Base-by-base conservation (phyloP, 2,797 vertebrate species). In the Anguilla pacifica region DNA sequence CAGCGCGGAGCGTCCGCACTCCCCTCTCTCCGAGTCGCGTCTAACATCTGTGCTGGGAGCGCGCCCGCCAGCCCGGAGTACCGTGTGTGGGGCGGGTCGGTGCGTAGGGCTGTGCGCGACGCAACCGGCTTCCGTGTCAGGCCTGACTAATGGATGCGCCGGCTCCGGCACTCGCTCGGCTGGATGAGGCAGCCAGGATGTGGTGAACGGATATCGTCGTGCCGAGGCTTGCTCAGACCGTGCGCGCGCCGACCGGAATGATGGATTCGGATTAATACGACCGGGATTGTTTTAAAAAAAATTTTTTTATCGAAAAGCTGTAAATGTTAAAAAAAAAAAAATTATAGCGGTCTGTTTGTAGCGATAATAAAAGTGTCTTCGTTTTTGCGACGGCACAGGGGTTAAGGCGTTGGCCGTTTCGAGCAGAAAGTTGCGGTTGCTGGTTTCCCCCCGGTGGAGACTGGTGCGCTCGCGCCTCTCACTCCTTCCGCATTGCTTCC, bases 1-100 rank as follows among this genome's bases (percentile, higher is more conserved):
- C 93, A 96, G 95, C 95, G 95, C 95, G 94, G 94, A 96, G 94
- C 95, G 93, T 95, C 95, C 93, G 92, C 92, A 91, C 92, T 93
- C 91, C 91, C 92, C 92, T 92, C 89, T 92, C 89, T 84, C 13
- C 49, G 87, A 91, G 91, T 93, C 93, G 84, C 72, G 90, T 90
- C 91, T 86, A 92, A 93, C 94, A 94, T 94, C 94, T 95, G 94
- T 93, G 93, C 93, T 91, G 2, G 67, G 51, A 28, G 28, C 11
- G 5, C 15, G 51, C 82, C 51, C 28, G 93, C 91, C 92, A 91
- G 88, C 89, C 90, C 88, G 88, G 88, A 74, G 88, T 89, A 88
- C 92, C 39, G 83, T 85, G 35, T 39, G 1, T 39, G 39, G 39
- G 39, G 39, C 39, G 39, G 39, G 39, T 83, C 59, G 35, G 35